Evolutionary conservation across 2,888 invertebrate genomes (phyloP), one percentile per base, ranked within the genome.

Genomic region (Coelinius sp.): DNA sequence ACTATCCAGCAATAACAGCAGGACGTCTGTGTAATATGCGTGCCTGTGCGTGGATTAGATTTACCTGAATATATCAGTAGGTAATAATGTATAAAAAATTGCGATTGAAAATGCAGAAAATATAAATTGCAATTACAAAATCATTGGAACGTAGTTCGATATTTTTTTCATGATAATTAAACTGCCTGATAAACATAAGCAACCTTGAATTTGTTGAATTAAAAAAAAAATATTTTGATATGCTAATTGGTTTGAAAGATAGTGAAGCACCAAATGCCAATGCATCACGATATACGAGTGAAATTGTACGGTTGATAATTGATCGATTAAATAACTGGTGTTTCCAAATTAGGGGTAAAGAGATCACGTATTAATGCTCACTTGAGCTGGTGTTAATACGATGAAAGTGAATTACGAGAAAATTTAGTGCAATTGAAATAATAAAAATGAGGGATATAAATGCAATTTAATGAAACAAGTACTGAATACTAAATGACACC

Each of bases 21-120:
- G 73, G 75, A 66, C 52, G 70, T 75, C 73, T 38, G 63, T 68
- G 74, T 75, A 75, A 75, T 75, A 70, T 75, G 71, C 74, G 71
- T 75, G 73, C 71, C 73, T 68, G 68, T 73, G 65, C 73, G 35
- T 62, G 20, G 31, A 66, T 49, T 66, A 44, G 68, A 67, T 68
- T 69, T 68, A 67, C 53, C 53, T 59, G 20, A 69, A 49, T 69
- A 70, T 53, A n/a, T n/a, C n/a, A n/a, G n/a, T n/a, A n/a, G n/a
- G n/a, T n/a, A n/a, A n/a, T n/a, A n/a, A n/a, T n/a, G n/a, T n/a
- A n/a, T n/a, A n/a, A n/a, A n/a, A n/a, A n/a, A n/a, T n/a, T n/a
- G n/a, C n/a, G n/a, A n/a, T n/a, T n/a, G n/a, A n/a, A n/a, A n/a
- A n/a, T n/a, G n/a, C n/a, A n/a, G n/a, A n/a, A n/a, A n/a, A n/a